Percentiles rank a stretch among this genome's conserved stretches.
phyloP scores from a whole-genome alignment of 2,888 invertebrate genomes.

The Ceriagrion tenellum region DNA sequence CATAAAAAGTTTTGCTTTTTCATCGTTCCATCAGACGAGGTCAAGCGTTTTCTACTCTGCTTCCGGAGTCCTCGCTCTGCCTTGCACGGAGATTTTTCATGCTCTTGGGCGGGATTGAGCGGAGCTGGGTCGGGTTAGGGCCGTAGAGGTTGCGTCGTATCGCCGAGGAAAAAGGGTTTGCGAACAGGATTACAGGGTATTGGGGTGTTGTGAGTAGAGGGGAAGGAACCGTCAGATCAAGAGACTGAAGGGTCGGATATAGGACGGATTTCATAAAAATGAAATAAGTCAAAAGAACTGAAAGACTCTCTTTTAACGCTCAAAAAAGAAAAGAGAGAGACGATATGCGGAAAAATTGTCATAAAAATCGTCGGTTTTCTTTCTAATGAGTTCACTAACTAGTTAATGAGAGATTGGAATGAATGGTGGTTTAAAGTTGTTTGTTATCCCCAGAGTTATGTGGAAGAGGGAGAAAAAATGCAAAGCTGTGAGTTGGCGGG shows the following conservation, averaged over 20 bases:
- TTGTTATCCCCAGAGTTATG: background rate
- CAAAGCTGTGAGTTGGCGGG: background rate
- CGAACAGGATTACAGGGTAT: background rate
- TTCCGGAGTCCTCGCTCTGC: background rate
- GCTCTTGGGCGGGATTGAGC: background rate
- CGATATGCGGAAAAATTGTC: background rate
- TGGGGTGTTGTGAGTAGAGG: background rate
- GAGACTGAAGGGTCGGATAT: background rate
- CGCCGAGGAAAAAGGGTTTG: background rate
- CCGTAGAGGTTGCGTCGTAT: background rate
- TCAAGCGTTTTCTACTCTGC: background rate
- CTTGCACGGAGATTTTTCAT: background rate
- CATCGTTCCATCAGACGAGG: background rate
- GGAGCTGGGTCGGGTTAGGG: background rate
- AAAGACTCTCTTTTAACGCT: background rate
- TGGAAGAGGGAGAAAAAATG: background rate
- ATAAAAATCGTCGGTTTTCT: background rate
- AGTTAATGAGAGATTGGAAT: constrained; percentile 44
- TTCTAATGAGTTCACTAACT: constrained; percentile 56
- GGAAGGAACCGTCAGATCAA: background rate
- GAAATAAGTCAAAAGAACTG: background rate
- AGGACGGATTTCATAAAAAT: background rate
- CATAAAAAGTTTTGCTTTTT: background rate
- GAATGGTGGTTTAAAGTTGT: constrained; percentile 41
- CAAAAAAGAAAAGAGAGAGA: background rate